Evolutionary conservation across 53 echinoderm and acorn worm genomes (phyloP), one percentile per base, ranked within the genome.

Genomic region (Luidia sarsii): DNA sequence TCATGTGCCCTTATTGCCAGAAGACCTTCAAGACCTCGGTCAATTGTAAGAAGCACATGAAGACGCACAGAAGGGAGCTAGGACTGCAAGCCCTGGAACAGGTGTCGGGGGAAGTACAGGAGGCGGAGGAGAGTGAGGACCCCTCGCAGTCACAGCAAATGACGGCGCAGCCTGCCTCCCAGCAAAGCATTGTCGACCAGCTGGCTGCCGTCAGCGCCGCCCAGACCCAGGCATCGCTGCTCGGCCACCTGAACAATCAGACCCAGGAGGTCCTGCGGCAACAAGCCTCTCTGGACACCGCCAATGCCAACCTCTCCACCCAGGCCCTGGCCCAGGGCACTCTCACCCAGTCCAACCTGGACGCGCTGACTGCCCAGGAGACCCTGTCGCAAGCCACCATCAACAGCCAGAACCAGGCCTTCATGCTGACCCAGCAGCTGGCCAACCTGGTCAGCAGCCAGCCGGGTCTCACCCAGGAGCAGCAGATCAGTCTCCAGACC

Each of bases 31-130:
- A 97, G 65, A 97, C 97, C 18, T 93, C 93, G 4, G 93, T 97
- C 8, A 97, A 93, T 36, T 97, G 97, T 77, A 97, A 97, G 84
- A 97, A 97, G 67, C 97, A 97, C 77, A 97, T 97, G 97, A 97
- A 93, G 84, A 97, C 93, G 48, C 97, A 97, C 53, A 91, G 85
- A 41, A 72, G 90, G 21, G 97, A 97, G 67, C 77, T 97, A 8
- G 93, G 87, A 32, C 73, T 93, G 70, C 93, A 93, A 71, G 89
- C 89, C 3, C 80, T 89, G 43, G 89, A 92, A 48, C 80, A 85
- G 33, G 81, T 61, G 50, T 79, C 79, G 4, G 79, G 75, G 4
- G 64, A 30, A 59, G 69, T 35, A 43, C 57, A 83, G 9, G 74
- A 65, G 11, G 25, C 50, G 19, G 54, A 67, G 29, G 39, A 56